Conservation (phyloP, 2,113 vertebrate species). For the Hystrix cristata region DNA sequence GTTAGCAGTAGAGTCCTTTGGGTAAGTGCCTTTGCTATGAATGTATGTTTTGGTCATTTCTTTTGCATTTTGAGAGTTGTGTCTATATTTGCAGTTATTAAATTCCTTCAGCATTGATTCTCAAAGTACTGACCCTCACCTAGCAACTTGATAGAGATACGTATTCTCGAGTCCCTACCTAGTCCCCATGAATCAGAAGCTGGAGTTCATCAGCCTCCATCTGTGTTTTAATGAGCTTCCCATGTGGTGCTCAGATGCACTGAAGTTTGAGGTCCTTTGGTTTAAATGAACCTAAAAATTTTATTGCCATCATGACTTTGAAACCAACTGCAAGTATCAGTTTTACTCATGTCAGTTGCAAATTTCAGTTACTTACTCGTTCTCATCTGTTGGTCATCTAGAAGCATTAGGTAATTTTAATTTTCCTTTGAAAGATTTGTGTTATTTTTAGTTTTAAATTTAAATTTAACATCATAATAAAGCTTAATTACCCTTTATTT, state of each 20-base stretch:
- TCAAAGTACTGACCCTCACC: background rate
- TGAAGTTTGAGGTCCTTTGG: background rate
- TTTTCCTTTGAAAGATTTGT: background rate
- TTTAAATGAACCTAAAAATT: background rate
- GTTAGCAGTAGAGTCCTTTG: background rate
- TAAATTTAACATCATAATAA: background rate
- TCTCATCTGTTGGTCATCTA: background rate
- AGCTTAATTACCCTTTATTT: background rate
- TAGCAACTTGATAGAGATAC: background rate
- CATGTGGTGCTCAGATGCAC: too few relatives aligned
- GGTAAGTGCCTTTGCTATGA: background rate
- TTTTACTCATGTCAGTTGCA: background rate
- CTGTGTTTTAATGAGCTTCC: background rate
- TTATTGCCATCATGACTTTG: background rate
- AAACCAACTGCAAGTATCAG: background rate
- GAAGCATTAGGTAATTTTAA: background rate
- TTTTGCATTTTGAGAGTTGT: background rate
- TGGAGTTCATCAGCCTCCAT: background rate
- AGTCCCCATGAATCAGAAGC: background rate
- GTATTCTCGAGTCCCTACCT: background rate
- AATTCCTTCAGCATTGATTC: background rate
- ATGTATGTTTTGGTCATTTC: background rate
- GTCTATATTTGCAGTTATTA: background rate
- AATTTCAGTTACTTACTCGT: background rate
- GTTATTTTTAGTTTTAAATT: constrained; percentile 26